These are phyloP conservation scores for Pyrgus malvae DNA, from an alignment of 2,888 invertebrate species.

Conservation along the genomic window DNA sequence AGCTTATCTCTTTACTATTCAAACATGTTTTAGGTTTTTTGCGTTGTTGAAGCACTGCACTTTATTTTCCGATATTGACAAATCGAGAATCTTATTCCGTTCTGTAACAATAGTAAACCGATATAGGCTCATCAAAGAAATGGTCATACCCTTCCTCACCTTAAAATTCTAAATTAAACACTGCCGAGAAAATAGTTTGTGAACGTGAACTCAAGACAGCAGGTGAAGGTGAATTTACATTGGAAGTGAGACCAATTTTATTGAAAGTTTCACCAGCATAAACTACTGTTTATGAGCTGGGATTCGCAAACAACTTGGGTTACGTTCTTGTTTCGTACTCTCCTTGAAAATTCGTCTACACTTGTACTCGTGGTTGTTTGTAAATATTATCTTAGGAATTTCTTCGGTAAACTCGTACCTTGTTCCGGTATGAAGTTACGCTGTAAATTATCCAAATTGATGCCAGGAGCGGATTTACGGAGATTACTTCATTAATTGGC, in stretches of 20 bases:
- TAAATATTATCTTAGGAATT: slow-evolving; percentile 18
- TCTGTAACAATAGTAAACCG: no score
- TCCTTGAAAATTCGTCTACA: slow-evolving; percentile 6
- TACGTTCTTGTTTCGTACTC: slow-evolving; percentile 9
- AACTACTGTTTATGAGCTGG: background rate
- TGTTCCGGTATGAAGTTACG: slow-evolving; percentile 20
- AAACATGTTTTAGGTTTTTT: no score
- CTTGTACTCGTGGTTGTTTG: slow-evolving; percentile 13
- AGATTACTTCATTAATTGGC: slow-evolving; percentile 17
- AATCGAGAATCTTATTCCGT: no score
- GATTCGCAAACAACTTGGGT: background rate
- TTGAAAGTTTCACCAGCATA: background rate
- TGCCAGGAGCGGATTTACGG: slow-evolving; percentile 18
- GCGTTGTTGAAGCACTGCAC: no score
- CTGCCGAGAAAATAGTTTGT: no score
- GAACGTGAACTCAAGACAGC: no score
- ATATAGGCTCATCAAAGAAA: no score
- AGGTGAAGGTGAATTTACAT: background rate
- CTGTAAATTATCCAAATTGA: slow-evolving; percentile 20
- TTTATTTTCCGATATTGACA: no score
- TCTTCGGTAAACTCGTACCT: slow-evolving; percentile 2
- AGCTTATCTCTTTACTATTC: no score
- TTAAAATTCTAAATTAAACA: no score
- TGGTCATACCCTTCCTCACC: no score
- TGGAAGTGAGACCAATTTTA: background rate